phyloP scores from a whole-genome alignment of 2,797 vertebrate species.

The Falco berigora region DNA sequence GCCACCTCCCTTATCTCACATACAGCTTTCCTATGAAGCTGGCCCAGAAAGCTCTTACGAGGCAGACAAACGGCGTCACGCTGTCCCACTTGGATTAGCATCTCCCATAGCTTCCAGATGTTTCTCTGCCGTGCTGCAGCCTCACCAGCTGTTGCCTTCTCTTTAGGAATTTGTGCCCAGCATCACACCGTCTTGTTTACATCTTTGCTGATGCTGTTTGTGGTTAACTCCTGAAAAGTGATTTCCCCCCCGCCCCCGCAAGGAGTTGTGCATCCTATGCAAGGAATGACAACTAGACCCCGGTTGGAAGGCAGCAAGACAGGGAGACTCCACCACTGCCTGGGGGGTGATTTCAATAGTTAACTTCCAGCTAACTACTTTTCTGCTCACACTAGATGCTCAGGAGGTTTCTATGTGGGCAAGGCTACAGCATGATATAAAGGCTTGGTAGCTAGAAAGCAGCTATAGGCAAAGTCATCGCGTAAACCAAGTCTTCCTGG shows the following conservation, averaged over 20 bases:
- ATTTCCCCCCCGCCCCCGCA: not conserved
- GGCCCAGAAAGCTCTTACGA: not conserved
- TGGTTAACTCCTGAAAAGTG: not conserved
- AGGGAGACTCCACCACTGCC: not conserved
- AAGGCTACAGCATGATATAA: not conserved
- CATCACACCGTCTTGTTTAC: not conserved
- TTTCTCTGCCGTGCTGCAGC: fast-evolving
- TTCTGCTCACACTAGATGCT: not conserved
- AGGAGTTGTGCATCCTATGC: not conserved
- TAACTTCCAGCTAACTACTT: not conserved
- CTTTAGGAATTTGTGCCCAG: not conserved
- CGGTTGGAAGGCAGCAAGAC: not conserved
- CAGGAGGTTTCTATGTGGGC: not conserved
- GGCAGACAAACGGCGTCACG: fast-evolving
- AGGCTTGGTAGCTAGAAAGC: not conserved
- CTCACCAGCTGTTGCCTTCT: not conserved
- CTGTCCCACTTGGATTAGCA: not conserved
- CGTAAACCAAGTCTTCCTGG: not conserved
- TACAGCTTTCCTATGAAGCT: not conserved
- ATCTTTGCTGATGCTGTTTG: not conserved
- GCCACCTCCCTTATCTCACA: not conserved
- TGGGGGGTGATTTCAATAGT: not conserved
- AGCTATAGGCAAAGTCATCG: not conserved
- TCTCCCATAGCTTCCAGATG: not conserved
- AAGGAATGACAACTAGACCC: not conserved